A percentile compares a stretch with the other conserved stretches of the same genome.
Evolutionary conservation across 2,113 vertebrate genomes (phyloP).

Genomic region (Elephas maximus): DNA sequence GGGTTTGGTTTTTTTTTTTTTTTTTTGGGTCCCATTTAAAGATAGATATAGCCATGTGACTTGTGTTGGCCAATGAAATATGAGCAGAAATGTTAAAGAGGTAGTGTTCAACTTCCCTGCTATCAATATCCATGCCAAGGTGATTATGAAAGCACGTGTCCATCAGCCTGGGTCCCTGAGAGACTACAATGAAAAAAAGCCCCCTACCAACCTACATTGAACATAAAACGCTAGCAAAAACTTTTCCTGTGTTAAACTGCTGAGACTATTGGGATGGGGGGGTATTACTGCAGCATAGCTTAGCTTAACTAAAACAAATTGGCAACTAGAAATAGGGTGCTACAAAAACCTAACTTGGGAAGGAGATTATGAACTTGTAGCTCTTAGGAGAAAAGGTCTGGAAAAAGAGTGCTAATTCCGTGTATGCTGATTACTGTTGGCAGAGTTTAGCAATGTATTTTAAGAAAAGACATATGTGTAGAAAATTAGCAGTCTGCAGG

Average conservation of each 20-base stretch:
- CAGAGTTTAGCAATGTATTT: slow-evolving; percentile 47
- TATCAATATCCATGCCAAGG: neutral
- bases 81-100: slow-evolving; percentile 1
- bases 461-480: neutral
- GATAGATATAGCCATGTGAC: neutral
- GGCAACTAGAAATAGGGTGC: slow-evolving; percentile 20
- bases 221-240: slow-evolving; percentile 34
- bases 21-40: neutral
- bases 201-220: neutral
- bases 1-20: no score
- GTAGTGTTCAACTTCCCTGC: neutral
- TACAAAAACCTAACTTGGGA: slow-evolving; percentile 30
- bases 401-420: neutral
- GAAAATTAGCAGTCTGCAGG: neutral
- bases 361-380: slow-evolving; percentile 18
- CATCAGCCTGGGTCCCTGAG: neutral
- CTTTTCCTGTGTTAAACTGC: neutral
- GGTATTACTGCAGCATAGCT: neutral
- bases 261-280: neutral
- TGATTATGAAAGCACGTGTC: slow-evolving; percentile 29
- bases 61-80: slow-evolving; percentile 1
- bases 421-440: slow-evolving; percentile 2
- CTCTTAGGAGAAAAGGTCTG: neutral
- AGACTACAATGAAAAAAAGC: neutral
- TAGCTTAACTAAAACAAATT: slow-evolving; percentile 53